These are phyloP conservation scores for Zelleria hepariella DNA, from an alignment of 2,888 invertebrate genomes.

Conservation along the genomic window DNA sequence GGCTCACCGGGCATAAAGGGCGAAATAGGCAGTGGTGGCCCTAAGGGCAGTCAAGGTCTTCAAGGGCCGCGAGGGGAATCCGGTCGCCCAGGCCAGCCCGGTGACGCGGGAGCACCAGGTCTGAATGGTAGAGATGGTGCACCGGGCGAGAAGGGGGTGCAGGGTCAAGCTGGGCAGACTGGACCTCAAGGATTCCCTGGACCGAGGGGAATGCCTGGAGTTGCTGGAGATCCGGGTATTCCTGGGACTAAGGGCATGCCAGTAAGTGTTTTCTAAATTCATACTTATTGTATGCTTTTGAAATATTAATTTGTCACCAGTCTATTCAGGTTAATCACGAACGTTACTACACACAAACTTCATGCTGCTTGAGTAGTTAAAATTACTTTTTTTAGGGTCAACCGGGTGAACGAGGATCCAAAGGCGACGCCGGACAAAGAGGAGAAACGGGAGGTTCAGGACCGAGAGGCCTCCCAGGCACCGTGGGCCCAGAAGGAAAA, in stretches of 20 bases:
- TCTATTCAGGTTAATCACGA: not conserved
- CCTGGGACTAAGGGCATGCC: slow-evolving; percentile 83
- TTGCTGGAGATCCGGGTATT: slow-evolving; percentile 80
- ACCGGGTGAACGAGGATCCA: slow-evolving; percentile 84
- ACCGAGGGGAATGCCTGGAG: slow-evolving; percentile 81
- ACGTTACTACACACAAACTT: too few species aligned
- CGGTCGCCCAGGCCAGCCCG: slow-evolving; percentile 83
- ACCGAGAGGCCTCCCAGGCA: slow-evolving; percentile 82
- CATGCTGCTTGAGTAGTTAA: not conserved
- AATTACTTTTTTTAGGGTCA: slow-evolving; percentile 68
- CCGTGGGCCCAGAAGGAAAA: slow-evolving; percentile 83
- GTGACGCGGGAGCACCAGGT: slow-evolving; percentile 82
- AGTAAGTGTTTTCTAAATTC: slow-evolving; percentile 47
- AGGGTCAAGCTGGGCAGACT: slow-evolving; percentile 78
- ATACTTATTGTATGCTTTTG: not conserved
- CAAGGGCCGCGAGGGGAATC: slow-evolving; percentile 87
- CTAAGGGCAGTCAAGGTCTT: slow-evolving; percentile 85
- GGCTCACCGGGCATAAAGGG: slow-evolving; percentile 87
- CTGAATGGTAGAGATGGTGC: slow-evolving; percentile 84
- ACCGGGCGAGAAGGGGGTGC: slow-evolving; percentile 85
- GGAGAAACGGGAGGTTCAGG: slow-evolving; percentile 82
- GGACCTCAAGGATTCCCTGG: slow-evolving; percentile 90
- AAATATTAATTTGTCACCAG: not conserved
- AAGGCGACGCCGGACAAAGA: slow-evolving; percentile 83
- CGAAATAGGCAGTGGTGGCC: slow-evolving; percentile 80